These are phyloP conservation scores for Pseudochirops corinnae DNA, from an alignment of 2,797 vertebrate genomes.

Conservation along the genomic window DNA sequence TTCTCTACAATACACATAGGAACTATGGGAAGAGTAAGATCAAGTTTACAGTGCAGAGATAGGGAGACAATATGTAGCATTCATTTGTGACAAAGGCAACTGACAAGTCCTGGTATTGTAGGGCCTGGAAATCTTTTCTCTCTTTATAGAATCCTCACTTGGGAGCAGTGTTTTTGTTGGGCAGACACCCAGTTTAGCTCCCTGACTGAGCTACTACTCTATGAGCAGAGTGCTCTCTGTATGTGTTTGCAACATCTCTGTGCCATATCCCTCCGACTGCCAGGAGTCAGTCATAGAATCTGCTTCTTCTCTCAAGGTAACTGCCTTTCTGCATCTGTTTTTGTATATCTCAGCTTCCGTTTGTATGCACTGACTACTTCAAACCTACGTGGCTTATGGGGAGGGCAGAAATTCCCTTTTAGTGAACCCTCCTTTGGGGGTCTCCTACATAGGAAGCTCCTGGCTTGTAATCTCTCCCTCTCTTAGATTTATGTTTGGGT, in stretches of 20 bases:
- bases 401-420: neutral
- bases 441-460: neutral
- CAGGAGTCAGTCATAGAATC: neutral
- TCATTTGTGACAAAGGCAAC: neutral
- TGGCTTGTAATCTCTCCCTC: neutral
- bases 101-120: neutral
- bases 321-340: neutral
- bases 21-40: neutral
- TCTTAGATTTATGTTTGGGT: neutral
- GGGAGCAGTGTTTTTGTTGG: neutral
- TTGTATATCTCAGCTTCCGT: neutral
- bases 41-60: neutral
- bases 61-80: neutral
- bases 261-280: neutral
- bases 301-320: neutral
- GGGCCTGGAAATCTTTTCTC: neutral
- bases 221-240: neutral
- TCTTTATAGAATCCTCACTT: neutral
- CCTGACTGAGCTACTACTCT: neutral
- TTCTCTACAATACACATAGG: neutral
- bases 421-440: neutral
- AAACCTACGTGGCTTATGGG: neutral
- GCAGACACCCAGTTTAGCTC: neutral
- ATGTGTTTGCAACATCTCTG: neutral
- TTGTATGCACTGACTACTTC: neutral